Base-by-base conservation (phyloP, 1,140 invertebrate species). In the Luehdorfia chinensis region DNA sequence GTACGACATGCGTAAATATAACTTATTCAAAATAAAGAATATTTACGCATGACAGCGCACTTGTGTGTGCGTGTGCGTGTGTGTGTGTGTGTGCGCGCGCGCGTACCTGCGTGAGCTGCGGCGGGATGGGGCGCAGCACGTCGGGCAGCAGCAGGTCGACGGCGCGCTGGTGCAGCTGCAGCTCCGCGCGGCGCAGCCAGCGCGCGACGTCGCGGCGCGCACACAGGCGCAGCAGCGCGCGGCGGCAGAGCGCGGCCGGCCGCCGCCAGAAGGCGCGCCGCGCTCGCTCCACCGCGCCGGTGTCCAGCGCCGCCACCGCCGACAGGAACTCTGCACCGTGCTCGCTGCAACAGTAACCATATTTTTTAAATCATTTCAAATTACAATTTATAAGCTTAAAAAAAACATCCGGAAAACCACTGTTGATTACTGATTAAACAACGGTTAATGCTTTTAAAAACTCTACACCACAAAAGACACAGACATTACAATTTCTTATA, bases 141-240 rank as follows among this genome's bases (percentile, higher is more conserved):
- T 99, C 97, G 2, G 97, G 97, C 85, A 99, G 95, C 23, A 99
- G 90, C 62, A 98, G 94, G 85, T 98, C 95, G 7, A 98, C 96
- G 50, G 98, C 90, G 78, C 96, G 95, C 87, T 99, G 97, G 88
- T 99, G 99, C 87, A 98, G 98, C 49, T 92, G 91, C 76, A 96
- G 94, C 88, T 99, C 98, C 23, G 96, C 94, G 51, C 89, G 89
- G 30, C 92, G 90, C 36, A 92, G 88, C 83, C 91, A 92, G 15
- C 84, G 76, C 11, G 66, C 65, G 23, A 75, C 70, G 44, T 70
- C 74, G 11, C 48, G 48, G 1, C 65, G 50, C 7, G 71, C 54
- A 1, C 54, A 27, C 18, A 75, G 61, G 8, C 47, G 48, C 36
- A 41, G 46, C 51, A 79, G 64, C 44, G 30, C 51, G 33, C 70